Evolutionary conservation across 2,888 invertebrate species (phyloP), one percentile per base, ranked within the genome.

Genomic region (Plutella xylostella): DNA sequence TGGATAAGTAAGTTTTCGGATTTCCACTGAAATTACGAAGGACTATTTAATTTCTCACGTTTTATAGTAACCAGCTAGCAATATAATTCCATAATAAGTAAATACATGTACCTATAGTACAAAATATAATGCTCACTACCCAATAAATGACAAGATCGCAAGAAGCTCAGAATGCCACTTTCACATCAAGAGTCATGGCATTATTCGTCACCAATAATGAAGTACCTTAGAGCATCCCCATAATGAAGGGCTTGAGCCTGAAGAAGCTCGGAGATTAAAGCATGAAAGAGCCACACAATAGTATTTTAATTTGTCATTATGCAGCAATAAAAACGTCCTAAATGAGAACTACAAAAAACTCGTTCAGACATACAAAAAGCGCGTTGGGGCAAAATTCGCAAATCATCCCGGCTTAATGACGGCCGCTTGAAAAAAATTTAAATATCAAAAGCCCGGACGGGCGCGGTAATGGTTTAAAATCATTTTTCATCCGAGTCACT

Each of bases 361-460:
- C 71, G 70, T 74, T 71, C 73, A 65, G 62, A 61, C 42, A 14
- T 63, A 73, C 75, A 79, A 80, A 80, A 83, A 82, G 68, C 77
- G 73, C 61, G 70, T 57, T 70, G 71, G 80, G 83, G 83, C 78
- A 63, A 69, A 82, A 73, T 83, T 79, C 76, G 83, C 83, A 80
- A 77, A 79, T 83, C 83, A 83, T 79, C 64, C 74, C 65, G 64
- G 61, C 71, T 63, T 83, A 83, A 83, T 83, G 80, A 82, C 61
- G 75, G 71, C 70, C 79, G 80, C 82, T 82, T 80, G 74, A 80
- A 83, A 83, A 80, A 80, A 83, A 82, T 77, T 83, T 82, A 83
- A 82, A 83, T 83, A 83, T 83, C 80, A 83, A 82, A 82, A 82
- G 82, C 73, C 75, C 74, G 82, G 82, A 78, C 83, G 79, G 74